Conservation (phyloP, 2,113 vertebrate species). For the Dermatemys mawii region DNA sequence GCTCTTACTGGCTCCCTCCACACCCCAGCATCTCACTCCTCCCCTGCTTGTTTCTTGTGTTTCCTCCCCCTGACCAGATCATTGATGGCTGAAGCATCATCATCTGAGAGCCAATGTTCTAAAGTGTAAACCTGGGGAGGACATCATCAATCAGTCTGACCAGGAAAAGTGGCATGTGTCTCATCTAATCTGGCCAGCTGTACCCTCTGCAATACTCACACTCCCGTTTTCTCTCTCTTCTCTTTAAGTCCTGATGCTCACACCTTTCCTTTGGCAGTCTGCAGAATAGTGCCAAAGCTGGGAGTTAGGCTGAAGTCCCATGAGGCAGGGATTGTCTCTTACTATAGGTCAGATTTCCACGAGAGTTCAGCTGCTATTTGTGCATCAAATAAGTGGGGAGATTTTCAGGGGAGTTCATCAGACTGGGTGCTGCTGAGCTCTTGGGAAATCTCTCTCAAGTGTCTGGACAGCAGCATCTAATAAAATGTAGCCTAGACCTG, state of each 20-base stretch:
- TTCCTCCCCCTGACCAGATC: neutral
- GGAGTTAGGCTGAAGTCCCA: neutral
- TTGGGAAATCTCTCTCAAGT: neutral
- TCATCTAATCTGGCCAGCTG: neutral
- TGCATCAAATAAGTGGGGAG: neutral
- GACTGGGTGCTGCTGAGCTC: neutral
- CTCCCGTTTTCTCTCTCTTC: neutral
- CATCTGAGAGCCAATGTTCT: neutral
- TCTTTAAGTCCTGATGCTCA: neutral
- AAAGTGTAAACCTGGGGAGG: neutral
- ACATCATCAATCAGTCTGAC: neutral
- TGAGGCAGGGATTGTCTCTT: neutral
- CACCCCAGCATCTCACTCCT: too few species aligned
- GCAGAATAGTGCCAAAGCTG: neutral
- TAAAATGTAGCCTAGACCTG: neutral
- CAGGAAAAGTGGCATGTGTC: neutral
- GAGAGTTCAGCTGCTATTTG: neutral
- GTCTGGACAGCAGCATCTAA: neutral
- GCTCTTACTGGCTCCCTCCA: neutral
- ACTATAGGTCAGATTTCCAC: neutral
- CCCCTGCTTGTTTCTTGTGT: fast-evolving
- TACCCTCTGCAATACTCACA: neutral
- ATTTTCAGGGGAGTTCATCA: neutral
- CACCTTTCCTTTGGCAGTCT: neutral
- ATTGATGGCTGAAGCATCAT: neutral